phyloP scores from a whole-genome alignment of 37 sponge, comb jelly and placozoan species.

The Diacarnus erythraeanus region DNA sequence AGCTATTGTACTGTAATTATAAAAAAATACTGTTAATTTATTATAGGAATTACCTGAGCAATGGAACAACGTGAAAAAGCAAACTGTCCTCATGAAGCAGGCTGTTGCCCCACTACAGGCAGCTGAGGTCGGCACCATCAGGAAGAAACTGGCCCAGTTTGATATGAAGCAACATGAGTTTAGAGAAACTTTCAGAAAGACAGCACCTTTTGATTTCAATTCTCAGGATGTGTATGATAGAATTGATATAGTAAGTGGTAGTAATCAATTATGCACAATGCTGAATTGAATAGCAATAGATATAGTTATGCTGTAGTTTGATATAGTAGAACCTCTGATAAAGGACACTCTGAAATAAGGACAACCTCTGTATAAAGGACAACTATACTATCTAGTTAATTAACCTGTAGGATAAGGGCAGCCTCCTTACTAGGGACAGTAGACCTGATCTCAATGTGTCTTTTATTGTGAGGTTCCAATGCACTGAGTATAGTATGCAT shows the following conservation, averaged over 20 bases:
- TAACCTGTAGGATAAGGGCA: no score
- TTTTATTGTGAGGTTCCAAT: background rate
- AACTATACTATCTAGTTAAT: background rate
- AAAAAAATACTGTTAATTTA: no score
- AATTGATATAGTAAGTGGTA: slow-evolving; percentile 73
- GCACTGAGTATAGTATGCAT: no score
- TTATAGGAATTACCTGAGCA: slow-evolving; percentile 95
- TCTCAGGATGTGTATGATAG: slow-evolving; percentile 65
- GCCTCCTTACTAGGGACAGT: no score
- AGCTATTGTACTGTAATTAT: background rate
- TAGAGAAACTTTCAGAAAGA: slow-evolving; percentile 92
- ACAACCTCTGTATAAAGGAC: no score
- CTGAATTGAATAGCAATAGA: no score
- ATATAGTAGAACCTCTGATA: no score
- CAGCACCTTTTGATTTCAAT: slow-evolving; percentile 82
- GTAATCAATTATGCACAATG: background rate
- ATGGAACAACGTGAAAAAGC: slow-evolving; percentile 96
- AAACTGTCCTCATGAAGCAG: slow-evolving; percentile 88
- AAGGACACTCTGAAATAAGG: no score
- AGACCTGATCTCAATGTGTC: background rate
- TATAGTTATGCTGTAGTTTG: no score
- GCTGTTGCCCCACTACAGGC: slow-evolving; percentile 96
- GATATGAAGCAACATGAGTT: slow-evolving; percentile 98
- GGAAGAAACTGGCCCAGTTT: slow-evolving; percentile 88
- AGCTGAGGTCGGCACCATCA: slow-evolving; percentile 85